Evolutionary conservation across 2,113 vertebrate genomes (phyloP).

Genomic region (Phyllostomus discolor): DNA sequence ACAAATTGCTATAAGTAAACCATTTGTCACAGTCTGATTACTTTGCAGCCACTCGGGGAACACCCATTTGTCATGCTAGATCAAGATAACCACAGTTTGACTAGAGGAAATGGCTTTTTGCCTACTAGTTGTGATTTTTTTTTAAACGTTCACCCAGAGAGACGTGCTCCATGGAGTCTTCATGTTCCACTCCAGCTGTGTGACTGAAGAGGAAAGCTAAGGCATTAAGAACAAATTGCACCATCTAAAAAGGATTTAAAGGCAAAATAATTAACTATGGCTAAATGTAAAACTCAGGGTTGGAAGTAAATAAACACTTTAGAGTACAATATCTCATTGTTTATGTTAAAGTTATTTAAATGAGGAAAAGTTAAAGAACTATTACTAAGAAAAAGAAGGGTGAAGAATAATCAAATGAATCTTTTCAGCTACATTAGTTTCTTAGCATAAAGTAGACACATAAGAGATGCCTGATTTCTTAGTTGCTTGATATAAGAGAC

Average conservation of each 20-base stretch:
- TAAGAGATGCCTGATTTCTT: conserved; percentile 17
- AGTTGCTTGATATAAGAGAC: not conserved
- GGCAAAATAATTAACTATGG: conserved; percentile 60
- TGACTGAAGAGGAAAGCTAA: conserved; percentile 21
- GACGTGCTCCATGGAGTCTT: not conserved
- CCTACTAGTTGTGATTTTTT: conserved; percentile 73
- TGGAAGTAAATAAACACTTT: conserved; percentile 40
- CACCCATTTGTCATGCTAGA: conserved; percentile 87
- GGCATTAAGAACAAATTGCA: conserved; percentile 45
- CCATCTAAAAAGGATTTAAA: conserved; percentile 43
- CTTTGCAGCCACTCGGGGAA: conserved; percentile 83
- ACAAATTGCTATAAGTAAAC: conserved; percentile 88
- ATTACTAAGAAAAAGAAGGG: conserved; percentile 16
- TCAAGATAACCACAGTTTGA: conserved; percentile 81
- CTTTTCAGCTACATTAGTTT: conserved; percentile 28
- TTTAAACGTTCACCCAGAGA: conserved; percentile 20
- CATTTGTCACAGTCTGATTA: conserved; percentile 90
- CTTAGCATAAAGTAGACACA: not conserved
- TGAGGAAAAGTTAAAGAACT: conserved; percentile 26
- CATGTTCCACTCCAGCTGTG: conserved; percentile 41
- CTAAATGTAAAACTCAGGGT: conserved; percentile 29
- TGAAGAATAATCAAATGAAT: conserved; percentile 1
- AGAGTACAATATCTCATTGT: conserved; percentile 42
- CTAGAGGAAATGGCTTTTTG: conserved; percentile 74
- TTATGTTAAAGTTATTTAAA: conserved; percentile 45